Evolutionary conservation across 2,113 vertebrate genomes (phyloP).

Genomic region (Crypturellus undulatus): DNA sequence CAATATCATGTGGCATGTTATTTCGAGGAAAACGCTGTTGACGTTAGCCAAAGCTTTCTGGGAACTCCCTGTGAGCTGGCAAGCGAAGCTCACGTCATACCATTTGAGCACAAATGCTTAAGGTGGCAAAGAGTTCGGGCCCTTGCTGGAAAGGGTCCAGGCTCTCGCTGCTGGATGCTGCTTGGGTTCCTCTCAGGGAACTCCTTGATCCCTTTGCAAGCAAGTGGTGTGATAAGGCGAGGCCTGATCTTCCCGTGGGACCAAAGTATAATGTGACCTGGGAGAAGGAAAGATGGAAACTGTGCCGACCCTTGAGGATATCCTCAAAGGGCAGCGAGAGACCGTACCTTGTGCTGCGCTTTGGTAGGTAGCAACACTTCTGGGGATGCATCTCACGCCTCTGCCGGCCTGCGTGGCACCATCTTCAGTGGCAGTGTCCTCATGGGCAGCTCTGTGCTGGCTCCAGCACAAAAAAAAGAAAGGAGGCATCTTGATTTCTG

Average conservation of each 20-base stretch:
- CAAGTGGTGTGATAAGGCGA: neutral
- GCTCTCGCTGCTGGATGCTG: neutral
- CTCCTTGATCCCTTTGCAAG: neutral
- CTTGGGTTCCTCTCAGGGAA: neutral
- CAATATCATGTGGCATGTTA: accelerated
- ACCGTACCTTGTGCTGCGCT: accelerated
- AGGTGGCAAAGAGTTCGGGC: neutral
- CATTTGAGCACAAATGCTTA: accelerated
- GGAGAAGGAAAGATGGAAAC: constrained; percentile 15
- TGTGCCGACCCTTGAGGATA: neutral
- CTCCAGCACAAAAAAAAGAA: neutral
- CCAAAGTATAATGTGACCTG: neutral
- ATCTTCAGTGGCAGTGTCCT: neutral
- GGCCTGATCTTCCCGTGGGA: constrained; percentile 21
- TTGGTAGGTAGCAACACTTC: neutral
- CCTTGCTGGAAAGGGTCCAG: neutral
- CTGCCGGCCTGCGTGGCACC: neutral
- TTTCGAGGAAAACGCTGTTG: neutral
- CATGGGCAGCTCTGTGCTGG: neutral
- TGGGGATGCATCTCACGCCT: neutral
- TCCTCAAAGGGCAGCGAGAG: neutral
- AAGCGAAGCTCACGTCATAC: neutral
- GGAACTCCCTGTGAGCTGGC: neutral
- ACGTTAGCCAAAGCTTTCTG: neutral
- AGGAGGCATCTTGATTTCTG: neutral